Evolutionary conservation across 2,888 invertebrate species (phyloP).

Genomic region (Spicauda simplicius): DNA sequence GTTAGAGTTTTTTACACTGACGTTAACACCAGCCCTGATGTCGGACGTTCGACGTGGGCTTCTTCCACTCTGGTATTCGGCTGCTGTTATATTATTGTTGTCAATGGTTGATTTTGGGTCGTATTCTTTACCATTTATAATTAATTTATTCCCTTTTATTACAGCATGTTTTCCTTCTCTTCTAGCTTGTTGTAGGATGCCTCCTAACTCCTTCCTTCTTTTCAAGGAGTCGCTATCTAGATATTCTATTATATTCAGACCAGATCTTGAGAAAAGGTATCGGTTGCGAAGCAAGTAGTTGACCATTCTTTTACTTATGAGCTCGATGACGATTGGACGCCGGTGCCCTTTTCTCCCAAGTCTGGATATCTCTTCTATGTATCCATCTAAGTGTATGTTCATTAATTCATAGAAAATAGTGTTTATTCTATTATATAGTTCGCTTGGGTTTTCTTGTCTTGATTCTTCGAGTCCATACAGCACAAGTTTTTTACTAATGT

Average conservation of each 20-base stretch:
- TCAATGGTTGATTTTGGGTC: neutral
- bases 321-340: conserved; percentile 1
- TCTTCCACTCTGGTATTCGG: neutral
- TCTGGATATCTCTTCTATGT: too few relatives aligned
- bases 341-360: too few relatives aligned
- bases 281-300: conserved; percentile 1
- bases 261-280: neutral
- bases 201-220: conserved; percentile 1
- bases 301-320: conserved; percentile 10
- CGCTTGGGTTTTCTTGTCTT: neutral
- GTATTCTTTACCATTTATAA: neutral
- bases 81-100: neutral
- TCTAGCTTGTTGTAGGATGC: neutral
- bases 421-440: neutral
- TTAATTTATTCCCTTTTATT: neutral
- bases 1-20: neutral
- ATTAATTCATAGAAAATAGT: conserved; percentile 1
- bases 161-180: conserved; percentile 4
- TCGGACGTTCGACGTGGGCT: neutral
- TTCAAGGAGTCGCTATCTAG: neutral
- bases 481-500: neutral
- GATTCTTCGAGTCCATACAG: neutral
- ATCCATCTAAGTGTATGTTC: too few relatives aligned
- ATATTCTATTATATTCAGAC: neutral
- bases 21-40: neutral